A percentile compares a stretch with the other conserved stretches of the same genome.
Evolutionary conservation across 2,888 invertebrate genomes (phyloP).

Genomic region (Beris chalybata): DNA sequence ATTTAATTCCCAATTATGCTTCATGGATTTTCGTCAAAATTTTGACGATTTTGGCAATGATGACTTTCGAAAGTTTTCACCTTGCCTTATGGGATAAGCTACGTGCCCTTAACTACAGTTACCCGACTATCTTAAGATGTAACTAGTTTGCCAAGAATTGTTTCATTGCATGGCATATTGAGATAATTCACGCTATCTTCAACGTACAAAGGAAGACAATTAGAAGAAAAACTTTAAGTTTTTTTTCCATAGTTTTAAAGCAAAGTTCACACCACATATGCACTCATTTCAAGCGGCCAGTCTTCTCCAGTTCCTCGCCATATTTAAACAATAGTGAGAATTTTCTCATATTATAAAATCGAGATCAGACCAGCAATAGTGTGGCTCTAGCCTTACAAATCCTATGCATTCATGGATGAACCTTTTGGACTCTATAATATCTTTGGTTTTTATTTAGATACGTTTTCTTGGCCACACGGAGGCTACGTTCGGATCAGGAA

Average conservation of each 20-base stretch:
- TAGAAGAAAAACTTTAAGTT: slow-evolving; percentile 9
- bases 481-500: slow-evolving; percentile 13
- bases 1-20: no score
- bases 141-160: slow-evolving; percentile 1
- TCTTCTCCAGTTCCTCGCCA: not conserved
- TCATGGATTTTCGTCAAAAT: no score
- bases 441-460: no score
- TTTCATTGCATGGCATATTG: not conserved
- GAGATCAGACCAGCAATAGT: slow-evolving; percentile 45
- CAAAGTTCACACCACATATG: slow-evolving; percentile 27
- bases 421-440: no score
- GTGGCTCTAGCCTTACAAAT: slow-evolving; percentile 18
- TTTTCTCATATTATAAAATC: slow-evolving; percentile 57
- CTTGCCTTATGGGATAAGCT: no score
- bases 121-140: not conserved
- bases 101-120: not conserved
- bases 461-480: not conserved
- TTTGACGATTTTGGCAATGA: no score
- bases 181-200: slow-evolving; percentile 25
- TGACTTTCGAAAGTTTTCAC: no score
- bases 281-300: slow-evolving; percentile 7
- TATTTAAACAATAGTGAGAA: slow-evolving; percentile 56
- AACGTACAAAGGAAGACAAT: slow-evolving; percentile 19
- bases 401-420: no score
- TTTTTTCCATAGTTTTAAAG: slow-evolving; percentile 15